These are phyloP conservation scores for Lateolabrax maculatus DNA, from an alignment of 2,797 vertebrate species.

Conservation along the genomic window DNA sequence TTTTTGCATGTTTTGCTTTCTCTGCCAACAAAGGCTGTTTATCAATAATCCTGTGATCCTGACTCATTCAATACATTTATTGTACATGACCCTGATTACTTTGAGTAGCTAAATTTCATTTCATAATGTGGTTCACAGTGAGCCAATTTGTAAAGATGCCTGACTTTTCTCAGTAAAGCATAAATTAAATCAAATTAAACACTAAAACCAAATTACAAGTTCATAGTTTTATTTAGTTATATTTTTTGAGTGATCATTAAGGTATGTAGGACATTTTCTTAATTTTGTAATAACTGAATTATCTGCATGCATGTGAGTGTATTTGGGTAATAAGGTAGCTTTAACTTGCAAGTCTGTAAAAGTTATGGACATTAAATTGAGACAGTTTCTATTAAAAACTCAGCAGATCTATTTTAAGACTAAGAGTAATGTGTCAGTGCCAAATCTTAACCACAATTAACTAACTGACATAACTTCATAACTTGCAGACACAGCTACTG, in stretches of 20 bases:
- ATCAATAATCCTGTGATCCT: neutral
- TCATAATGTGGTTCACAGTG: neutral
- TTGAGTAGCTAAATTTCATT: neutral
- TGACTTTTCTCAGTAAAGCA: neutral
- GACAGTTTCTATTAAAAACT: conserved; percentile 3
- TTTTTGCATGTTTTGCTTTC: neutral
- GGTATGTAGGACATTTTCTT: neutral
- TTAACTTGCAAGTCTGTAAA: neutral
- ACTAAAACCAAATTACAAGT: neutral
- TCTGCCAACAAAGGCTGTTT: neutral
- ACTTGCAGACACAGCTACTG: neutral
- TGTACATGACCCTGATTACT: neutral
- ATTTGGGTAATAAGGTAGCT: neutral
- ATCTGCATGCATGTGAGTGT: neutral
- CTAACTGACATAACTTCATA: neutral
- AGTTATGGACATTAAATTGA: neutral
- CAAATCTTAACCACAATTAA: neutral
- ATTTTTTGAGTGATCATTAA: neutral
- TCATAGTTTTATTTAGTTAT: neutral
- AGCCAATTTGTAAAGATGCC: neutral
- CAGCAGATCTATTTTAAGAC: neutral
- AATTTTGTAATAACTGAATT: neutral
- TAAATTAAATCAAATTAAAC: neutral
- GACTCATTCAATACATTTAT: neutral
- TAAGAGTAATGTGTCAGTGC: neutral